Evolutionary conservation across 1,140 invertebrate genomes (phyloP), one percentile per base, ranked within the genome.

Genomic region (Neocloeon triangulifer): DNA sequence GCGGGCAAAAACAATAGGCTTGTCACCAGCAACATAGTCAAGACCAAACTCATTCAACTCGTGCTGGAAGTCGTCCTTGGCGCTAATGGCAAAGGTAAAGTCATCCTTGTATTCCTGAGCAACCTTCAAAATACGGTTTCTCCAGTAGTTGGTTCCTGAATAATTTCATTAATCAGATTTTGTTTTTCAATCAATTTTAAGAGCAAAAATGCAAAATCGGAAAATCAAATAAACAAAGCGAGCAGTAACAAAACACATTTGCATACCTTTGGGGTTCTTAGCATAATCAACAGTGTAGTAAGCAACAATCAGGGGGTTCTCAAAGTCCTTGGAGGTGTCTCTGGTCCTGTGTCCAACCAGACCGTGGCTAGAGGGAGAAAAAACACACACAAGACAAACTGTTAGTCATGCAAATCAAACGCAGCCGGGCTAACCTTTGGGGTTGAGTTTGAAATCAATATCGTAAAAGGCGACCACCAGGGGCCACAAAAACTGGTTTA

Each of bases 141-240:
- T 74, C 89, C 92, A 98, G 59, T 99, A 98, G 56, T 98, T 97
- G n/a, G 92, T 97, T 23, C 88, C 80, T 58, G 30, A n/a, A n/a
- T n/a, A n/a, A n/a, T n/a, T n/a, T n/a, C n/a, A n/a, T n/a, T n/a
- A n/a, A n/a, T n/a, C n/a, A 23, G 21, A 23, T 23, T 23, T 8
- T 23, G n/a, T 8, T 23, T 23, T n/a, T 23, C 21, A 8, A 23
- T 8, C 8, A 23, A 23, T 23, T 23, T n/a, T 8, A 23, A 23
- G 21, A 23, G n/a, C 21, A 8, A 23, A 8, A 8, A 23, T 8
- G n/a, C 21, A 8, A 23, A 23, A 23, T n/a, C 8, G 8, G 8
- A 23, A 23, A 23, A 23, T 23, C 5, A 27, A 5, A n/a, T 5
- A 5, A 5, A 5, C 26, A 18, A 5, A 35, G 19, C 29, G 20